A percentile compares a stretch with the other conserved stretches of the same genome.
Evolutionary conservation across 2,888 invertebrate genomes (phyloP).

Genomic region (Nephrotoma guestfalica): DNA sequence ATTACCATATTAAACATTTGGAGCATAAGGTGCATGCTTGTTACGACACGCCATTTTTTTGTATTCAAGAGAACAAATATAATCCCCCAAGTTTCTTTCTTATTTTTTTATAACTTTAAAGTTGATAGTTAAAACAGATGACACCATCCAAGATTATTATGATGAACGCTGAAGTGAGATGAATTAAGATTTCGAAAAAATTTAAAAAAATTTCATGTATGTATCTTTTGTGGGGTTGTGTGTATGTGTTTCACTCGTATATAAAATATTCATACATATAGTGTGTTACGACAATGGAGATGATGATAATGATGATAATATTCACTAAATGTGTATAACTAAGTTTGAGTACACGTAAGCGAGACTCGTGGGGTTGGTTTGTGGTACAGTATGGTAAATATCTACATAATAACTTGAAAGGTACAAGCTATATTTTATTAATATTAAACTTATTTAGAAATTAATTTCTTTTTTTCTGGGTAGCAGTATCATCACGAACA

Average conservation of each 20-base stretch:
- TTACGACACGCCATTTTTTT: background rate
- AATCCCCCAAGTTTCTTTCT: background rate
- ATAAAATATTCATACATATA: background rate
- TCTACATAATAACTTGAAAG: too few relatives aligned
- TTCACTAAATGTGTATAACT: background rate
- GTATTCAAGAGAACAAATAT: background rate
- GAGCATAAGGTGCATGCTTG: constrained; percentile 1
- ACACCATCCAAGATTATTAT: constrained; percentile 2
- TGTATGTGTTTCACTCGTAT: background rate
- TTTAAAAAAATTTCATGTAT: background rate
- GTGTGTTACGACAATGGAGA: background rate
- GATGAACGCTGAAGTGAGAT: background rate
- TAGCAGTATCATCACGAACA: too few relatives aligned
- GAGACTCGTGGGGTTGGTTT: background rate
- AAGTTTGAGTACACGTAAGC: background rate
- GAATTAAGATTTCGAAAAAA: background rate
- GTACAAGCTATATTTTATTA: too few relatives aligned
- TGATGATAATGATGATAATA: background rate
- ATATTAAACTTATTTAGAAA: too few relatives aligned
- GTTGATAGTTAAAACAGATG: constrained; percentile 5
- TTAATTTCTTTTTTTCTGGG: too few relatives aligned
- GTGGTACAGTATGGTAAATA: too few relatives aligned
- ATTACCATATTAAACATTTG: constrained; percentile 5
- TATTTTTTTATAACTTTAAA: background rate
- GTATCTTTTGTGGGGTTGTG: background rate